Evolutionary conservation across 2,797 vertebrate genomes (phyloP), one percentile per base, ranked within the genome.

Genomic region (Betta splendens): DNA sequence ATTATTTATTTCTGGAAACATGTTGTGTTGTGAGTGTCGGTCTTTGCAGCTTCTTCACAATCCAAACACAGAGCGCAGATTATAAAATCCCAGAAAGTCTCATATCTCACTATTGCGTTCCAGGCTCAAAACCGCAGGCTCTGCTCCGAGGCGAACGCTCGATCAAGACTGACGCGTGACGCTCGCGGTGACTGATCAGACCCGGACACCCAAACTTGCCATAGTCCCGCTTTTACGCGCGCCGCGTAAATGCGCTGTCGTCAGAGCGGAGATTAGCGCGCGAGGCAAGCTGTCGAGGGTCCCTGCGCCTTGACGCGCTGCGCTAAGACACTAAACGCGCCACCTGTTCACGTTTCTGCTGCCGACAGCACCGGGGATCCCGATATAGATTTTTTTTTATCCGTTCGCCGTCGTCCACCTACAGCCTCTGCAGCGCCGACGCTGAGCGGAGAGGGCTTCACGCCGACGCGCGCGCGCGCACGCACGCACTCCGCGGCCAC

Each of bases 1-100:
- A 80, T 83, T 92, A 55, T 92, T 93, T 39, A 93, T 93, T 83
- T 93, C 92, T 63, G 92, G 92, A 76, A 93, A 81, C 92, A 93
- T 93, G 68, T 42, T 84, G 75, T 23, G 40, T 64, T 42, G 31
- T 77, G 45, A 47, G 1, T 23, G 26, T 60, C 47, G 56, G 29
- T 50, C 21, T 37, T 32, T 69, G 48, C 44, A 60, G 53, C 52
- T 37, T 40, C 45, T 72, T 23, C 50, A 64, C 39, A 39, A 71
- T 64, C 72, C 71, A 75, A 49, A 78, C 18, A 49, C 72, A 51
- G n/a, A 52, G 12, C 26, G 50, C 22, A 71, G 52, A 64, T 72
- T 71, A 86, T 61, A 58, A 66, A 78, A 64, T 85, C 84, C 85
- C 71, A 32, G 12, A 51, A 28, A 67, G 35, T 66, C 4, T 57